Percentiles rank a stretch among this genome's conserved stretches.
These are phyloP conservation scores for Heliconius hermathena DNA, from an alignment of 1,140 invertebrate genomes.

Conservation along the genomic window DNA sequence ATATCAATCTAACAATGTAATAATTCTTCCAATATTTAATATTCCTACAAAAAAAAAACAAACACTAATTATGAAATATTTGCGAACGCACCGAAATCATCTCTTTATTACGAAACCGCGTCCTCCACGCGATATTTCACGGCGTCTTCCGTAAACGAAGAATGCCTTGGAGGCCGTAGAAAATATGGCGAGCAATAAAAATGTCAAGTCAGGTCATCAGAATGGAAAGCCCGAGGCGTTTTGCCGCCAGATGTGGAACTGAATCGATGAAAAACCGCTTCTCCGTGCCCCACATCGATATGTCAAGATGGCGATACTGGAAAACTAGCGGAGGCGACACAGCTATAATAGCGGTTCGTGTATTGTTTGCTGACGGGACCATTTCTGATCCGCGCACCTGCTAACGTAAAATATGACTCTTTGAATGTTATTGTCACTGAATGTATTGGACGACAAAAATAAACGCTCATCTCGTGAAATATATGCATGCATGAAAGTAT, in stretches of 20 bases:
- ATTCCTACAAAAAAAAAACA: not conserved
- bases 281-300: slow-evolving; percentile 72
- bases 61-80: slow-evolving; percentile 15
- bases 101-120: slow-evolving; percentile 41
- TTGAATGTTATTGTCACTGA: slow-evolving; percentile 40
- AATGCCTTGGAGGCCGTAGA: slow-evolving; percentile 72
- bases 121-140: slow-evolving; percentile 74
- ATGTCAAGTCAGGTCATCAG: slow-evolving; percentile 82
- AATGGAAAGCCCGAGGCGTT: slow-evolving; percentile 76
- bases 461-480: slow-evolving; percentile 6
- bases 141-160: slow-evolving; percentile 61
- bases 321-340: slow-evolving; percentile 53
- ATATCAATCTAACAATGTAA: too few species aligned
- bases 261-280: slow-evolving; percentile 81
- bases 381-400: slow-evolving; percentile 69
- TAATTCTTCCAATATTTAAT: not conserved
- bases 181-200: slow-evolving; percentile 80
- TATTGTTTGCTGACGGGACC: slow-evolving; percentile 66
- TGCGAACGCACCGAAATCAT: slow-evolving; percentile 18
- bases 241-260: slow-evolving; percentile 76
- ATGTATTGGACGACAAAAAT: slow-evolving; percentile 24
- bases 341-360: slow-evolving; percentile 62
- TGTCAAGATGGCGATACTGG: slow-evolving; percentile 57
- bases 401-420: slow-evolving; percentile 53
- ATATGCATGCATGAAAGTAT: not conserved